Percentiles rank a stretch among this genome's conserved stretches.
Evolutionary conservation across 2,888 invertebrate genomes (phyloP).

Genomic region (Meiosimyza platycephala): DNA sequence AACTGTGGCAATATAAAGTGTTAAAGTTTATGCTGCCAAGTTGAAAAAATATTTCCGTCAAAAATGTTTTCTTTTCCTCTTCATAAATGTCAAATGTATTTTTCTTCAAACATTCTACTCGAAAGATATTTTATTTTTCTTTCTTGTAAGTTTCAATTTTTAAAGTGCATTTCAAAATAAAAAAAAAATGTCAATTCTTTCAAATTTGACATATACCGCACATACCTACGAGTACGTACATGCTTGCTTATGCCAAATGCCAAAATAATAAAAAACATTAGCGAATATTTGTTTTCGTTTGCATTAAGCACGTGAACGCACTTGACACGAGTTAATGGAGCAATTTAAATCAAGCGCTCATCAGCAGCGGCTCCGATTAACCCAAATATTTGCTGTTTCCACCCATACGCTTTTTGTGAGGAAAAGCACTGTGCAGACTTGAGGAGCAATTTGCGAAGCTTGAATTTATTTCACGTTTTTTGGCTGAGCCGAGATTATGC

Average conservation of each 20-base stretch:
- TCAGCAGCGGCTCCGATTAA: slow-evolving; percentile 30
- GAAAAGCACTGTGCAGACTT: not conserved
- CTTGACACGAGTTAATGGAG: slow-evolving; percentile 52
- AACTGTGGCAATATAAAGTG: not conserved
- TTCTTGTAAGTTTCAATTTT: slow-evolving; percentile 24
- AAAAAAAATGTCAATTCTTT: slow-evolving; percentile 28
- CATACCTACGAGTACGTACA: not conserved
- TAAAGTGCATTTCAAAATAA: slow-evolving; percentile 27
- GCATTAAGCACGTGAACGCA: slow-evolving; percentile 39
- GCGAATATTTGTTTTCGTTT: slow-evolving; percentile 36
- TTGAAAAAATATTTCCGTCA: slow-evolving; percentile 3
- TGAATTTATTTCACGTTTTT: not conserved
- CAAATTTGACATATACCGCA: not conserved
- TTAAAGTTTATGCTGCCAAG: slow-evolving; percentile 15
- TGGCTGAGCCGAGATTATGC: not conserved
- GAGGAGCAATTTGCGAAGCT: not conserved
- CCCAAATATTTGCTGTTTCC: slow-evolving; percentile 34
- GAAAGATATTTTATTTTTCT: not conserved
- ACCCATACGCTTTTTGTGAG: not conserved
- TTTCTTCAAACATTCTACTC: no score
- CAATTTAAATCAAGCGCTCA: slow-evolving; percentile 48
- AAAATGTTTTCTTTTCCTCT: not conserved
- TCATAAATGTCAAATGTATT: not conserved
- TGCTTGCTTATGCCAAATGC: slow-evolving; percentile 25
- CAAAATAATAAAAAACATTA: not conserved